Evolutionary conservation across 2,797 vertebrate genomes (phyloP).

Genomic region (Myiotriccus ornatus): DNA sequence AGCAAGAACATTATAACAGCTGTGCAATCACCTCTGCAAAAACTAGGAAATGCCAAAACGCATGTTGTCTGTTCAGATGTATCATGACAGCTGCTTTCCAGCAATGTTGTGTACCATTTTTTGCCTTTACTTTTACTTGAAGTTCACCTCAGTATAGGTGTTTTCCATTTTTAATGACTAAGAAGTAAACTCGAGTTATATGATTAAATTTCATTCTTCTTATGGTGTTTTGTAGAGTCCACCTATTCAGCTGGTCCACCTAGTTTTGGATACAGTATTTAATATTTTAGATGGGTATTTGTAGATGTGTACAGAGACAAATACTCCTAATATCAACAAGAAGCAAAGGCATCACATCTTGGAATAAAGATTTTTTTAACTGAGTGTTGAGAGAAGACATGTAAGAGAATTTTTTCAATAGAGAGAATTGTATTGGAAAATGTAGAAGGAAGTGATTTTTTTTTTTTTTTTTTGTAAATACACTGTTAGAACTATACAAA

Average conservation of each 20-base stretch:
- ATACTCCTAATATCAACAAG: neutral
- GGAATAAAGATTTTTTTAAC: neutral
- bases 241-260: neutral
- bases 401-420: neutral
- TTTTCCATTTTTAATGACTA: neutral
- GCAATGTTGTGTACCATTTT: neutral
- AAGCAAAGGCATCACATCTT: neutral
- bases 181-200: neutral
- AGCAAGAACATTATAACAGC: neutral
- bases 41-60: neutral
- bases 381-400: neutral
- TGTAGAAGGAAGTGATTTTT: neutral
- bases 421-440: neutral
- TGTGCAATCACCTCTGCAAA: neutral
- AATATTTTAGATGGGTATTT: neutral
- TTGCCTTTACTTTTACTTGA: neutral
- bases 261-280: neutral
- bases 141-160: neutral
- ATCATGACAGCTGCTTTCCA: neutral
- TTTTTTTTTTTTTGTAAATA: neutral
- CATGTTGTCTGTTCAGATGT: neutral
- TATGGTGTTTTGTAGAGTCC: neutral
- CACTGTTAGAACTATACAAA: neutral
- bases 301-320: neutral
- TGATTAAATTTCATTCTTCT: neutral